Evolutionary conservation across 1,140 invertebrate species (phyloP), one percentile per base, ranked within the genome.

Genomic region (Plectrocnemia conspersa): DNA sequence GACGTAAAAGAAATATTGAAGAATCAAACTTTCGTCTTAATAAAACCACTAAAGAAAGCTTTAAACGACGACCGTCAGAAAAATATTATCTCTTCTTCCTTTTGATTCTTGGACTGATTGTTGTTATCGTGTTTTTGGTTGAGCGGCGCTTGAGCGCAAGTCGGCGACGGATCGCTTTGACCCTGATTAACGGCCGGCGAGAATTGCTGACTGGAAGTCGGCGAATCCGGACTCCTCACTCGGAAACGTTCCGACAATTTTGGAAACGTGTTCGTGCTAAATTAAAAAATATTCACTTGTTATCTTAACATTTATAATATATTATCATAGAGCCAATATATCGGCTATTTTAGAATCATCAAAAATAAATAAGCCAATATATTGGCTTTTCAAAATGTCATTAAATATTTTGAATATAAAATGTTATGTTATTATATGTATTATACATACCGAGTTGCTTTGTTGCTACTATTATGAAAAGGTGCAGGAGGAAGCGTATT

Each of bases 191-290:
- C n/a, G 63, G 47, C 19, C 56, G 64, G 45, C 35, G 56, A 29
- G 54, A 52, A 55, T 32, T 40, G 27, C 19, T 58, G 50, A 49
- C 63, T 36, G 21, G 41, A 38, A 15, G 35, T 25, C 18, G 50
- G 56, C n/a, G 22, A 22, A 16, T 77, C 75, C 7, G 74, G 72
- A 3, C 72, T 74, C 3, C 77, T 71, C 25, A 79, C 74, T 32
- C 79, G 74, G 64, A 79, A 82, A 61, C 80, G 79, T 36, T 82
- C 80, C 13, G 79, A 79, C 15, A 82, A 62, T 65, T 82, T 82
- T 5, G 79, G 80, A 65, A 81, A 82, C 1, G 79, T 79, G 63
- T 80, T 77, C 47, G 77, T 79, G 62, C 77, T 75, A 63, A 2
- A 24, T 21, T 15, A 15, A 42, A 32, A 52, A 4, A 19, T 9